These are phyloP conservation scores for Holcopasites calliopsidis DNA, from an alignment of 1,140 invertebrate species.

Conservation along the genomic window DNA sequence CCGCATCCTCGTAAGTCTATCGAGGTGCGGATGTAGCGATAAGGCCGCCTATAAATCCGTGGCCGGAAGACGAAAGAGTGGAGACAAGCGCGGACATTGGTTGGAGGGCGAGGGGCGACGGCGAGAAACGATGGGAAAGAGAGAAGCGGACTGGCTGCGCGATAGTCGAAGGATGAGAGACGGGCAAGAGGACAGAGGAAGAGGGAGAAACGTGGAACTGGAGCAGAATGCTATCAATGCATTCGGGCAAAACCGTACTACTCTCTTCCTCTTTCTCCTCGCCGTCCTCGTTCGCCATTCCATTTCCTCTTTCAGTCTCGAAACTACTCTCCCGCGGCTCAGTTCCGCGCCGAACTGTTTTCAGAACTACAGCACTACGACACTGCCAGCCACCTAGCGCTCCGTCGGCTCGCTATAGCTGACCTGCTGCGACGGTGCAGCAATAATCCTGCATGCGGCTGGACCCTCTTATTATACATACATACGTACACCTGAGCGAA, in stretches of 20 bases:
- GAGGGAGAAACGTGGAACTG: constrained; percentile 54
- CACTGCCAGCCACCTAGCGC: too few relatives aligned
- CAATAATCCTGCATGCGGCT: constrained; percentile 59
- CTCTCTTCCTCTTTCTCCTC: constrained; percentile 52
- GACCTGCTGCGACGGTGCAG: constrained; percentile 38
- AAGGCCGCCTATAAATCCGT: constrained; percentile 64
- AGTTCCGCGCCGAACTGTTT: constrained; percentile 42
- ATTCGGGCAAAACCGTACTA: constrained; percentile 59
- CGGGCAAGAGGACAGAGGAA: constrained; percentile 22
- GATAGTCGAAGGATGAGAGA: constrained; percentile 6
- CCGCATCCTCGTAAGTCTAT: constrained; percentile 50
- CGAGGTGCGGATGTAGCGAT: constrained; percentile 50
- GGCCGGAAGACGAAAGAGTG: background rate
- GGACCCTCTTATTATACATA: constrained; percentile 49
- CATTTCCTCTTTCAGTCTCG: constrained; percentile 43
- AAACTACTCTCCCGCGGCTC: constrained; percentile 40
- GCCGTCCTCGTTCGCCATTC: constrained; percentile 36
- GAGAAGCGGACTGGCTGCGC: background rate
- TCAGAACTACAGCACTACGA: constrained; percentile 41
- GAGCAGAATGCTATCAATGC: constrained; percentile 69
- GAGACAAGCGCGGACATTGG: background rate
- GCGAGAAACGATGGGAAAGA: constrained; percentile 5
- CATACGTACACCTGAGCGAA: constrained; percentile 38
- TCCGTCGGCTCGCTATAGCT: background rate
- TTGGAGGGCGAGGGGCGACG: background rate